Evolutionary conservation across 1,140 invertebrate species (phyloP).

Genomic region (Lordiphosa stackelbergi): DNA sequence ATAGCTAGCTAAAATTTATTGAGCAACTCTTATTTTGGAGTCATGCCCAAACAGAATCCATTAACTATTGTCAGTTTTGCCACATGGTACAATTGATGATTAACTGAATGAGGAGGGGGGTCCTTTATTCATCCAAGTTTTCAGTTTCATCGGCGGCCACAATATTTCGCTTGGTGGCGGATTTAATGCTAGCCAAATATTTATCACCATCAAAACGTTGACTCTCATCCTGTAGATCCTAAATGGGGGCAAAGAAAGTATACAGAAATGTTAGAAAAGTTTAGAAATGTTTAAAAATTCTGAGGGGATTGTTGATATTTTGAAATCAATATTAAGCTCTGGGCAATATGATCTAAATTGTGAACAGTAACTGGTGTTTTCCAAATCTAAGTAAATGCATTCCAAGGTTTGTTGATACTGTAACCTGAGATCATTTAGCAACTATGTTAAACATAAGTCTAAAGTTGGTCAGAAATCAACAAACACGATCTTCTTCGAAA

Average conservation of each 20-base stretch:
- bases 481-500: too few species aligned
- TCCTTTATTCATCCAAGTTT: constrained; percentile 53
- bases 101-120: constrained; percentile 1
- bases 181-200: constrained; percentile 68
- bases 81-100: constrained; percentile 6
- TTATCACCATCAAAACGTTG: constrained; percentile 75
- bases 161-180: constrained; percentile 66
- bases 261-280: too few species aligned
- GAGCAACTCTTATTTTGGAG: background rate
- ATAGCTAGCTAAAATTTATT: background rate
- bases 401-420: too few species aligned
- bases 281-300: too few species aligned
- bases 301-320: too few species aligned
- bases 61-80: constrained; percentile 33
- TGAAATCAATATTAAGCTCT: too few species aligned
- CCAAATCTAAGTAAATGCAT: too few species aligned
- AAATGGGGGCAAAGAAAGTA: constrained; percentile 13
- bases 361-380: too few species aligned
- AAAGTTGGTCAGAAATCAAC: too few species aligned
- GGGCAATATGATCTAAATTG: too few species aligned
- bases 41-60: background rate
- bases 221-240: constrained; percentile 74
- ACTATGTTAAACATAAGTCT: too few species aligned
- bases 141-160: constrained; percentile 62
- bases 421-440: too few species aligned